Evolutionary conservation across 2,797 vertebrate species (phyloP).

Genomic region (Geranospiza caerulescens): DNA sequence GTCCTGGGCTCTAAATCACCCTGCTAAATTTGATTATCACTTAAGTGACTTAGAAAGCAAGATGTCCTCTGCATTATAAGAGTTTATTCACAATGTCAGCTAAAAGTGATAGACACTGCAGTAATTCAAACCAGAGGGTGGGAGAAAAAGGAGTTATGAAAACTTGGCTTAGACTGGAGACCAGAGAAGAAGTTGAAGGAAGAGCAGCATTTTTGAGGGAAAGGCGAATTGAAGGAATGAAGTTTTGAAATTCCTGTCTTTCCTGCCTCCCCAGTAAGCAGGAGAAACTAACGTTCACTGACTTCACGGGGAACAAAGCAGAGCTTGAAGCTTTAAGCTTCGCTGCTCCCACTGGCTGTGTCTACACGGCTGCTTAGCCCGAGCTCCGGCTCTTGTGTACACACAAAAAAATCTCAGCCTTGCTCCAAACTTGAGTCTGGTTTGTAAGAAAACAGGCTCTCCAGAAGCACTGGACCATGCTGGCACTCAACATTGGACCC

Average conservation of each 20-base stretch:
- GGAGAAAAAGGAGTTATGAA: slow-evolving; percentile 30
- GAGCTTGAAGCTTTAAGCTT: background rate
- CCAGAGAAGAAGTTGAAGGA: slow-evolving; percentile 56
- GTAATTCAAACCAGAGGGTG: slow-evolving; percentile 64
- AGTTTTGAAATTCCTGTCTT: slow-evolving; percentile 68
- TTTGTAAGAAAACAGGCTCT: background rate
- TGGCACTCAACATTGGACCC: accelerated
- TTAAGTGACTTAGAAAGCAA: slow-evolving; percentile 52
- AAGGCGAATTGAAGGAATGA: slow-evolving; percentile 56
- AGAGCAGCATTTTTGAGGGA: slow-evolving; percentile 70
- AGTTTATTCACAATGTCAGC: slow-evolving; percentile 37
- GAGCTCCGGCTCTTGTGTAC: background rate
- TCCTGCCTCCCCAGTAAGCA: slow-evolving; percentile 43
- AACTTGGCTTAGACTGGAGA: slow-evolving; percentile 56
- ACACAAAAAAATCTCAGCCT: background rate
- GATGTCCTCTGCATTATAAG: background rate
- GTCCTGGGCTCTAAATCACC: slow-evolving; percentile 39
- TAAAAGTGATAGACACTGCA: slow-evolving; percentile 54
- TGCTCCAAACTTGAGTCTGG: background rate
- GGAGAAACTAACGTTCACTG: background rate
- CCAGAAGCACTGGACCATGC: background rate
- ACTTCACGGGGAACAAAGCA: background rate
- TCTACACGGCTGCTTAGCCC: background rate
- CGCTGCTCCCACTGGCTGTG: background rate
- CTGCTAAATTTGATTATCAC: slow-evolving; percentile 27